A percentile compares a stretch with the other conserved stretches of the same genome.
phyloP scores from a whole-genome alignment of 2,797 vertebrate species.

The Periparus ater region DNA sequence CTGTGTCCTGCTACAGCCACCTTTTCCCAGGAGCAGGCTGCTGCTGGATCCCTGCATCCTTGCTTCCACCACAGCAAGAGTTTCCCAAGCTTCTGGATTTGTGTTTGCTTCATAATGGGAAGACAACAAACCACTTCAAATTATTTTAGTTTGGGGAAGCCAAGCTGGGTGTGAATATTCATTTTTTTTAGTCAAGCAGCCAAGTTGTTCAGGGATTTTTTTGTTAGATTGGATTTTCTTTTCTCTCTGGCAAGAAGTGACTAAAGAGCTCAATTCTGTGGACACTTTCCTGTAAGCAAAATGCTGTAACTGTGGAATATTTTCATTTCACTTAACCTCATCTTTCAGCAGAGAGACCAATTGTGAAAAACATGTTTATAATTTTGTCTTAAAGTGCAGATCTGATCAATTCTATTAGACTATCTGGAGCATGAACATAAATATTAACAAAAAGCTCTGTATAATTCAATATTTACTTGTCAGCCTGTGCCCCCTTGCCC shows the following conservation, averaged over 20 bases:
- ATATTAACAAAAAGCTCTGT: background rate
- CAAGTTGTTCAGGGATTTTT: background rate
- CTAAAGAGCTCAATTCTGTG: background rate
- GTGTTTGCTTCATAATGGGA: background rate
- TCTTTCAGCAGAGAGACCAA: background rate
- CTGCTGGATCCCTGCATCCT: background rate
- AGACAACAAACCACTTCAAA: background rate
- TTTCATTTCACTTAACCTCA: background rate
- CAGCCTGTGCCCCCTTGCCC: background rate
- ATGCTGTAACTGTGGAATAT: background rate
- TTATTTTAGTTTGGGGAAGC: background rate
- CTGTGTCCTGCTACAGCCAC: rapidly evolving
- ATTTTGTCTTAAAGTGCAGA: background rate
- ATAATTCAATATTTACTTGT: conserved; percentile 16
- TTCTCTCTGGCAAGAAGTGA: background rate
- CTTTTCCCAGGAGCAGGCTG: background rate
- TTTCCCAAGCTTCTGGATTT: background rate
- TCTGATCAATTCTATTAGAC: background rate
- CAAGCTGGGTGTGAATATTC: background rate
- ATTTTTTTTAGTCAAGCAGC: background rate
- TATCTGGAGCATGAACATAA: background rate
- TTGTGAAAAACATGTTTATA: background rate
- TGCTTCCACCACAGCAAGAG: background rate
- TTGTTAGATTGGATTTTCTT: background rate
- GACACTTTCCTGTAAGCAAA: background rate